These are phyloP conservation scores for Triplophysa bombifrons DNA, from an alignment of 2,797 vertebrate species.

Conservation along the genomic window DNA sequence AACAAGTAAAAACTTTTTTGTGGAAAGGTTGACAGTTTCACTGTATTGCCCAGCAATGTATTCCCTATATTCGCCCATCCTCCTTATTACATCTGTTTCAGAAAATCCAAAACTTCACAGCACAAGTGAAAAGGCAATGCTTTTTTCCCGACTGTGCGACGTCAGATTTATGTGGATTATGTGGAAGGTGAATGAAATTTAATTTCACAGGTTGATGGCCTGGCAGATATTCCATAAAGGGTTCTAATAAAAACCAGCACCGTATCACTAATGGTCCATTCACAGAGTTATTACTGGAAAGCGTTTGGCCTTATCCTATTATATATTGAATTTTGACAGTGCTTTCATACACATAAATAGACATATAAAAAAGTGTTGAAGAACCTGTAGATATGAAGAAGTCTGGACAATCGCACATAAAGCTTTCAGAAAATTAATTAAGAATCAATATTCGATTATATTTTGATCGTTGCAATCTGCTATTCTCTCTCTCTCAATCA, in stretches of 20 bases:
- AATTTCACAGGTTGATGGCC: conserved; percentile 72
- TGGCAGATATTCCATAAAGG: conserved; percentile 57
- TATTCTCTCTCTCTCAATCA: neutral
- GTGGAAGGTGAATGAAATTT: conserved; percentile 46
- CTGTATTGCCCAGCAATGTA: too few relatives aligned
- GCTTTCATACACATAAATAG: neutral
- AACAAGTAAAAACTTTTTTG: too few relatives aligned
- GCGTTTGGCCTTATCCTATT: conserved; percentile 5
- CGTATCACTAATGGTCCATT: conserved; percentile 47
- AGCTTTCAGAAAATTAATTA: neutral
- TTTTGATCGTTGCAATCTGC: too few relatives aligned
- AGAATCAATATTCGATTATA: neutral
- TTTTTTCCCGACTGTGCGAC: conserved; percentile 40
- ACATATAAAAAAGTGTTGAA: neutral
- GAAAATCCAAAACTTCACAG: conserved; percentile 9
- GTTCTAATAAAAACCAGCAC: conserved; percentile 53
- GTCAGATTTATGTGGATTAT: conserved; percentile 50
- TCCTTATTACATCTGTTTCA: neutral
- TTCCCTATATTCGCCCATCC: neutral
- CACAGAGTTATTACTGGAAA: conserved; percentile 18
- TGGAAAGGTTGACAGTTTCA: too few relatives aligned
- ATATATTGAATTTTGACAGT: neutral
- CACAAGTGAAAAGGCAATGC: neutral
- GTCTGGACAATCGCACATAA: neutral
- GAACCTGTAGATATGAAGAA: neutral